Base-by-base conservation (phyloP, 2,797 vertebrate genomes). In the Columba guinea region DNA sequence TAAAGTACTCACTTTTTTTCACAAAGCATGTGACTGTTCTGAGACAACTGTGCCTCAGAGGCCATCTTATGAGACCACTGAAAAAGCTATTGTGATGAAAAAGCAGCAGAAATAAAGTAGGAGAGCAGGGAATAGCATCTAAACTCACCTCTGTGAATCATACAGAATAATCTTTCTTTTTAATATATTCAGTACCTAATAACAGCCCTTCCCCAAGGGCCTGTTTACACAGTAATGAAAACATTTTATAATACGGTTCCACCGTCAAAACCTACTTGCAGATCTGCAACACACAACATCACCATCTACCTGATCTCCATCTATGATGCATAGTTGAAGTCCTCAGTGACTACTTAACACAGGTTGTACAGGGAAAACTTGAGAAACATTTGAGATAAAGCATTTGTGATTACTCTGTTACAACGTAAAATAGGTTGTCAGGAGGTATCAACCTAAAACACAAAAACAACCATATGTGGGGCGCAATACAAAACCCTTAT, bases 131-230 rank as follows among this genome's bases (percentile, higher is more conserved):
- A 96, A 95, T 78, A 95, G 67, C 83, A 94, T 89, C 91, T 97
- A 92, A 96, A 95, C 70, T 95, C 84, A 96, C 81, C 74, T 92
- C 82, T 75, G 85, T 97, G 97, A 97, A 95, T 97, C 94, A 97
- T 68, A 86, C 59, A 58, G 63, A 97, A 97, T 93, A 96, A 95
- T 96, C 51, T 95, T 94, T 93, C 82, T 76, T 94, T 95, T 95
- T 94, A 97, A 96, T 92, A 84, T 84, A 97, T 96, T 96, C 87
- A 86, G 85, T 82, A 96, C 73, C 62, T 97, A 97, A 95, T 97
- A 97, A 95, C 91, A 95, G 82, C 65, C 14, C 41, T 91, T 86
- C 65, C 86, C 96, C 85, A 86, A 46, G 83, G 52, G 27, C 32
- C 56, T 65, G 32, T 90, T 86, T 83, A 67, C 27, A 13, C 37